These are phyloP conservation scores for Papilio helenus DNA, from an alignment of 1,140 invertebrate species.

Conservation along the genomic window DNA sequence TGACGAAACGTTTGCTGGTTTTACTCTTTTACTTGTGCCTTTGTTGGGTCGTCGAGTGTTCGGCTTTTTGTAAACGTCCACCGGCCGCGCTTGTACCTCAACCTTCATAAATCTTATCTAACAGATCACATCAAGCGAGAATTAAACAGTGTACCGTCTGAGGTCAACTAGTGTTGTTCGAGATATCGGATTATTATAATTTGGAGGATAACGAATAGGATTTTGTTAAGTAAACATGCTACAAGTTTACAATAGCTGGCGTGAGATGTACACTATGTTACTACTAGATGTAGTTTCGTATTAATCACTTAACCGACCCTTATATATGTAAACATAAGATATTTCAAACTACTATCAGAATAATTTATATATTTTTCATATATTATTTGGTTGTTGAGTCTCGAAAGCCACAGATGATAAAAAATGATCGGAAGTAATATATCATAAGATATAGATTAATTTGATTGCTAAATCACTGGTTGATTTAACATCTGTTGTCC, in stretches of 20 bases:
- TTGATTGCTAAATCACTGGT: background rate
- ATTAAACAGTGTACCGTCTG: slow-evolving; percentile 55
- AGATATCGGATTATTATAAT: slow-evolving; percentile 16
- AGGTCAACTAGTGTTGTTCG: slow-evolving; percentile 45
- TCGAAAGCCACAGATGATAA: background rate
- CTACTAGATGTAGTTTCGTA: background rate
- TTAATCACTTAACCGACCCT: background rate
- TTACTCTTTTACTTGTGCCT: slow-evolving; percentile 71
- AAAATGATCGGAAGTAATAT: background rate
- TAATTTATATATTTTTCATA: background rate
- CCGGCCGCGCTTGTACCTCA: slow-evolving; percentile 67
- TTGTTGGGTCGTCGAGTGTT: slow-evolving; percentile 77
- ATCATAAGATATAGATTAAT: background rate
- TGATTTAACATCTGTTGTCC: background rate
- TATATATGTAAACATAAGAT: background rate
- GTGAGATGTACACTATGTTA: background rate
- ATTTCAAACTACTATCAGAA: background rate
- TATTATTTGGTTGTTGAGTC: background rate
- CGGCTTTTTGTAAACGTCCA: slow-evolving; percentile 72
- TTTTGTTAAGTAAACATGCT: background rate
- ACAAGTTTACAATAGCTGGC: background rate
- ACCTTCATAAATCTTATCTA: slow-evolving; percentile 76
- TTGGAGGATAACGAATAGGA: background rate
- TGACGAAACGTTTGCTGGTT: slow-evolving; percentile 74
- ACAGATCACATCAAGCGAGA: slow-evolving; percentile 66